Evolutionary conservation across 2,797 vertebrate genomes (phyloP).

Genomic region (Manis crassicaudata): DNA sequence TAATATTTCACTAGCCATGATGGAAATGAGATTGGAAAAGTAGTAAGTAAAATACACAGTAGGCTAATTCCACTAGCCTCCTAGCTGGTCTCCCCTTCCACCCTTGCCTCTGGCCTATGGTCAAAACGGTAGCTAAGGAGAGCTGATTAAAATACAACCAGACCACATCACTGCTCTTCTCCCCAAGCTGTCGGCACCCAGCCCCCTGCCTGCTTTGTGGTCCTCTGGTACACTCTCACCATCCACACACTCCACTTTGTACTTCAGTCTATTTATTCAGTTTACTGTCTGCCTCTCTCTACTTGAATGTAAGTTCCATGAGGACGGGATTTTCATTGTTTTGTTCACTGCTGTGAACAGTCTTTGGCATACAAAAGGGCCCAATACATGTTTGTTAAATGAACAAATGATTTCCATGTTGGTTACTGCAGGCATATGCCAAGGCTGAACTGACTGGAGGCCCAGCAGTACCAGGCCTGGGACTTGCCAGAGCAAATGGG

Average conservation of each 20-base stretch:
- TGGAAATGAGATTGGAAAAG: background rate
- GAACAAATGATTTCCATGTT: background rate
- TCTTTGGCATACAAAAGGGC: background rate
- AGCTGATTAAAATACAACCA: constrained; percentile 13
- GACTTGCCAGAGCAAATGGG: background rate
- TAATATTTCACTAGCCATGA: background rate
- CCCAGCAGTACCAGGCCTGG: background rate
- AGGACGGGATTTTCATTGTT: background rate
- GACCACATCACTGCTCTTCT: background rate
- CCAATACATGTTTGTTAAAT: background rate
- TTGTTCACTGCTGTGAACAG: background rate
- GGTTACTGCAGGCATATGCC: background rate
- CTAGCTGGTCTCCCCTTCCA: background rate
- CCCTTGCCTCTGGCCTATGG: background rate
- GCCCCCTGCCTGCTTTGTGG: background rate
- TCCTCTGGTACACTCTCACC: background rate
- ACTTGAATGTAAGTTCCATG: background rate
- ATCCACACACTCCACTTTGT: background rate
- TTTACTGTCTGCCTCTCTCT: background rate
- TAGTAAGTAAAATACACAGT: background rate
- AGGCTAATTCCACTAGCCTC: background rate
- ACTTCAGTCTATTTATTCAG: background rate
- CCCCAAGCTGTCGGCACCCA: background rate
- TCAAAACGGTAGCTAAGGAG: background rate
- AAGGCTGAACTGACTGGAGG: background rate